These are phyloP conservation scores for Coecobrya sp. DNA, from an alignment of 2,888 invertebrate genomes.

Conservation along the genomic window DNA sequence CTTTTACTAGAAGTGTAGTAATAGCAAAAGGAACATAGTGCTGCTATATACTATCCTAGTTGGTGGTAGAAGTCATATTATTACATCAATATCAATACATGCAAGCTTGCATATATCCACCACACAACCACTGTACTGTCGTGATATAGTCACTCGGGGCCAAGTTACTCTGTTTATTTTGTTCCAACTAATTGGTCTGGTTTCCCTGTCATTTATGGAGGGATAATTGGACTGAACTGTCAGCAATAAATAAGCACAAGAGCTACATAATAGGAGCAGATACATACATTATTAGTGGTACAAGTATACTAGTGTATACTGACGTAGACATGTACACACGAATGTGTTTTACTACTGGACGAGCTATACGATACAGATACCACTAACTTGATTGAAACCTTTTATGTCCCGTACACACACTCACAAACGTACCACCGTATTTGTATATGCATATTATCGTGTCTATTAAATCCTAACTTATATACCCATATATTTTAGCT, in stretches of 20 bases:
- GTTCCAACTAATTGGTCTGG: conserved; percentile 84
- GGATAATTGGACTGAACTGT: conserved; percentile 83
- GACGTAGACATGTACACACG: not conserved
- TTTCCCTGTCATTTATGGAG: conserved; percentile 84
- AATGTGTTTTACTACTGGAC: not conserved
- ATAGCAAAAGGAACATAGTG: not conserved
- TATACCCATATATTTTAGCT: not conserved
- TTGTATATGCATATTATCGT: not conserved
- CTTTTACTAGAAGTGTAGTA: conserved; percentile 2
- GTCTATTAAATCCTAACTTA: not conserved
- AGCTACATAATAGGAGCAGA: conserved; percentile 67
- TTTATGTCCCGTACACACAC: conserved; percentile 32
- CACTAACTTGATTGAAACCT: conserved; percentile 61
- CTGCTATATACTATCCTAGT: not conserved
- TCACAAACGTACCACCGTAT: not conserved
- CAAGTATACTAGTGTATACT: not conserved
- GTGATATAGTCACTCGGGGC: conserved; percentile 81
- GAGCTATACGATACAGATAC: not conserved
- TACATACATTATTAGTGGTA: conserved; percentile 13
- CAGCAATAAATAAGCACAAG: conserved; percentile 83
- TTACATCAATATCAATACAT: conserved; percentile 77
- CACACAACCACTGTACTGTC: conserved; percentile 7
- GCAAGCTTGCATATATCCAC: conserved; percentile 29
- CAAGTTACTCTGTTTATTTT: conserved; percentile 82
- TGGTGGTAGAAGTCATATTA: conserved; percentile 71